phyloP scores from a whole-genome alignment of 2,888 invertebrate species.

The Pammene aurita region DNA sequence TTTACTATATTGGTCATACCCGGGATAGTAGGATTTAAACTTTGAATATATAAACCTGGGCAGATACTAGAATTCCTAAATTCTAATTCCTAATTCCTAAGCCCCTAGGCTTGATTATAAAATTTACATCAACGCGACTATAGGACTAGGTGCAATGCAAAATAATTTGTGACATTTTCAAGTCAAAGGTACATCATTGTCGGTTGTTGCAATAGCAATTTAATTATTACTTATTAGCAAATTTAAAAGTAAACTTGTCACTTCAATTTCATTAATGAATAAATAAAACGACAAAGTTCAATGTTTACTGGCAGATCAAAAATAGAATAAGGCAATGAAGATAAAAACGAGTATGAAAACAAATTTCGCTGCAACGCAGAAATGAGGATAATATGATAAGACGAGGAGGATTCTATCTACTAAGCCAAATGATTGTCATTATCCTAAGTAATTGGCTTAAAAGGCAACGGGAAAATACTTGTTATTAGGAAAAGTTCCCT shows the following conservation, averaged over 20 bases:
- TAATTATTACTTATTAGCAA: too few species aligned
- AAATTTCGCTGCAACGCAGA: not conserved
- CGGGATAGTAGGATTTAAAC: too few species aligned
- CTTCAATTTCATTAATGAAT: not conserved
- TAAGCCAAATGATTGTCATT: conserved; percentile 11
- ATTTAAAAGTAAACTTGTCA: not conserved
- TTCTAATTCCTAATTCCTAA: too few species aligned
- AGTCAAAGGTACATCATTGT: too few species aligned
- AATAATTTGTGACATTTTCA: too few species aligned
- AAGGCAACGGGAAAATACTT: not conserved
- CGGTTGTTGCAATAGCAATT: too few species aligned
- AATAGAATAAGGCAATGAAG: not conserved
- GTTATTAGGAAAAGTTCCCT: not conserved
- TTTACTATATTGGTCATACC: too few species aligned
- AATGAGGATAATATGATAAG: conserved; percentile 10
- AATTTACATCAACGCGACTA: too few species aligned
- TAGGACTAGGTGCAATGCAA: too few species aligned
- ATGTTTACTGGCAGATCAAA: not conserved
- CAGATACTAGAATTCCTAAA: too few species aligned
- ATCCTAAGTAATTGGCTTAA: conserved; percentile 10
- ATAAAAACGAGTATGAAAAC: not conserved
- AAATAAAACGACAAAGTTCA: not conserved
- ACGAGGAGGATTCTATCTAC: not conserved
- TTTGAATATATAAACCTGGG: too few species aligned
- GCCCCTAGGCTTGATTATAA: too few species aligned